Conservation (phyloP, 1,140 invertebrate genomes). For the Papilio machaon region DNA sequence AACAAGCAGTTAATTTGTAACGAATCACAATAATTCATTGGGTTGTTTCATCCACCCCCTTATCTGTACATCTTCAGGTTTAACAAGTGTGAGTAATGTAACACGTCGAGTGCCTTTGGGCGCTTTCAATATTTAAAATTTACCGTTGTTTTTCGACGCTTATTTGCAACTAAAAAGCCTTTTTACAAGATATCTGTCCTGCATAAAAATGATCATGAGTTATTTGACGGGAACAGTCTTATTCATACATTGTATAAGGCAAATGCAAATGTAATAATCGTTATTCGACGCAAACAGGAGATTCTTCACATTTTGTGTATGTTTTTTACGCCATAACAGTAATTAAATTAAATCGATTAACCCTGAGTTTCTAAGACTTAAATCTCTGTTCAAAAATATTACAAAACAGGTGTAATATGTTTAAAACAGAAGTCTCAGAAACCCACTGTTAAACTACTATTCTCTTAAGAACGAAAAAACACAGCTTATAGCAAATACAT, state of each 20-base stretch:
- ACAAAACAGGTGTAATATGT: too few species aligned
- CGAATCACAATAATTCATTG: conserved; percentile 54
- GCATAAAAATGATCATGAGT: conserved; percentile 37
- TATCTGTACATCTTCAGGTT: conserved; percentile 62
- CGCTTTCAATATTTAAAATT: conserved; percentile 51
- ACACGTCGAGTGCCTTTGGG: conserved; percentile 51
- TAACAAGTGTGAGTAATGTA: conserved; percentile 71
- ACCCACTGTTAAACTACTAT: too few species aligned
- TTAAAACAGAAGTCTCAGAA: too few species aligned
- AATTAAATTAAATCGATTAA: too few species aligned
- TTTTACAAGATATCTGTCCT: conserved; percentile 17
- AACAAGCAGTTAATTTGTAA: conserved; percentile 71
- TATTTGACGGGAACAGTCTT: neutral
- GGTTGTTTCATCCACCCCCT: conserved; percentile 63
- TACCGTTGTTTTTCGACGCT: conserved; percentile 53
- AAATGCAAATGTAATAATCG: neutral
- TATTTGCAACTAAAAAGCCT: conserved; percentile 43
- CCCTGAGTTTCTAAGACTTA: too few species aligned
- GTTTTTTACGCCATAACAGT: too few species aligned
- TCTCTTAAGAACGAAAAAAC: too few species aligned
- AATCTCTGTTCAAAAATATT: too few species aligned
- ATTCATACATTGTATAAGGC: neutral
- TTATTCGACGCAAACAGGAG: neutral
- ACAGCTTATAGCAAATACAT: too few species aligned
- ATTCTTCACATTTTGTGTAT: too few species aligned